Evolutionary conservation across 2,888 invertebrate genomes (phyloP).

Genomic region (Eutolmus rufibarbis): DNA sequence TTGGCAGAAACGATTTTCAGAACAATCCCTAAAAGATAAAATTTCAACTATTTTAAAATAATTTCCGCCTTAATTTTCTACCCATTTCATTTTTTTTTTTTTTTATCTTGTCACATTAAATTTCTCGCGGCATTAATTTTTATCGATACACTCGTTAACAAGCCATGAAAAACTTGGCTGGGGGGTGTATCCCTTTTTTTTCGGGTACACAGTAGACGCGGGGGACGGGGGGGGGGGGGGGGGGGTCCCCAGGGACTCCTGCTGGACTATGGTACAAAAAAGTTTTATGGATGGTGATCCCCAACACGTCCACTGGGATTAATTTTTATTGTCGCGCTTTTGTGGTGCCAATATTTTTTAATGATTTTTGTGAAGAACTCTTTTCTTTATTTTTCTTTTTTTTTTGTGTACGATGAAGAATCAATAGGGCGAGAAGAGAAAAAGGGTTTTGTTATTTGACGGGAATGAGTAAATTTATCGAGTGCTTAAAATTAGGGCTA

Average conservation of each 20-base stretch:
- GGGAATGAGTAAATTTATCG: background rate
- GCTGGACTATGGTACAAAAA: background rate
- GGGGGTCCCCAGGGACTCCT: background rate
- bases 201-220: background rate
- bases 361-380: background rate
- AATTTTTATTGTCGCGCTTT: background rate
- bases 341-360: background rate
- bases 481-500: background rate
- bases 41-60: too few relatives aligned
- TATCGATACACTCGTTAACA: constrained; percentile 20
- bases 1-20: too few relatives aligned
- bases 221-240: too few relatives aligned
- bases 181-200: background rate
- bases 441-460: background rate
- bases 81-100: background rate
- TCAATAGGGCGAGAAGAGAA: background rate
- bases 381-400: background rate
- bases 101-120: constrained; percentile 15
- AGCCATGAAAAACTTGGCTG: background rate
- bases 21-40: too few relatives aligned
- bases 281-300: background rate
- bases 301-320: constrained; percentile 4
- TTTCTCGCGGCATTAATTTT: constrained; percentile 35
- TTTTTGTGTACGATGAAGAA: background rate
- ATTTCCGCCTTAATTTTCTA: background rate